Evolutionary conservation across 2,888 invertebrate genomes (phyloP).

Genomic region (Steinernema scapterisci): DNA sequence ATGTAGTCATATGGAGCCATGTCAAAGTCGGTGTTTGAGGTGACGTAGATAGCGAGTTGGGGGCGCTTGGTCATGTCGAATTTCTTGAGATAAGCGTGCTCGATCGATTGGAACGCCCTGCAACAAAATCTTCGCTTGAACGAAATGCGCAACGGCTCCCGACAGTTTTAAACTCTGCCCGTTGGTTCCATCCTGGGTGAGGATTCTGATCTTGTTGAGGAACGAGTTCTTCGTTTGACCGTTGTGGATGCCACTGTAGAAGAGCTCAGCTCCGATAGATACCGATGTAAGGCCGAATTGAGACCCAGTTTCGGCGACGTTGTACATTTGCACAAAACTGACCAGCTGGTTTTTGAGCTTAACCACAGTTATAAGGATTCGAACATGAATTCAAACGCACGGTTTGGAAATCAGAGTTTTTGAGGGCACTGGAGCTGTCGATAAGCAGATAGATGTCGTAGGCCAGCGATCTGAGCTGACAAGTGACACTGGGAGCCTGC

Average conservation of each 20-base stretch:
- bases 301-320: slow-evolving; percentile 36
- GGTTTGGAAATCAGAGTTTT: slow-evolving; percentile 45
- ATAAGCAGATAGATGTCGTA: slow-evolving; percentile 55
- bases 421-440: slow-evolving; percentile 47
- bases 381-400: slow-evolving; percentile 26
- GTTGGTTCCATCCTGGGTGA: slow-evolving; percentile 23
- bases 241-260: slow-evolving; percentile 50
- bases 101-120: slow-evolving; percentile 28
- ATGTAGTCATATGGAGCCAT: slow-evolving; percentile 6
- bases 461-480: slow-evolving; percentile 43
- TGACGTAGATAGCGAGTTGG: slow-evolving; percentile 22
- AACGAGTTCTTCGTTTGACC: slow-evolving; percentile 39
- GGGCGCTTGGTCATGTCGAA: not conserved
- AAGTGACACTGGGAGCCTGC: slow-evolving; percentile 47
- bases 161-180: slow-evolving; percentile 20
- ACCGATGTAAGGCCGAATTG: slow-evolving; percentile 48
- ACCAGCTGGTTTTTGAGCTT: slow-evolving; percentile 48
- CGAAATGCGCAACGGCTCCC: too few relatives aligned
- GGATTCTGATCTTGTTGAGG: not conserved
- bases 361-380: not conserved
- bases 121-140: too few relatives aligned
- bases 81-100: slow-evolving; percentile 8
- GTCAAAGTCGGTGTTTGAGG: slow-evolving; percentile 26
- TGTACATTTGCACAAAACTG: slow-evolving; percentile 44
- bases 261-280: slow-evolving; percentile 51